Evolutionary conservation across 2,113 vertebrate genomes (phyloP).

Genomic region (Pteruthius melanotis): DNA sequence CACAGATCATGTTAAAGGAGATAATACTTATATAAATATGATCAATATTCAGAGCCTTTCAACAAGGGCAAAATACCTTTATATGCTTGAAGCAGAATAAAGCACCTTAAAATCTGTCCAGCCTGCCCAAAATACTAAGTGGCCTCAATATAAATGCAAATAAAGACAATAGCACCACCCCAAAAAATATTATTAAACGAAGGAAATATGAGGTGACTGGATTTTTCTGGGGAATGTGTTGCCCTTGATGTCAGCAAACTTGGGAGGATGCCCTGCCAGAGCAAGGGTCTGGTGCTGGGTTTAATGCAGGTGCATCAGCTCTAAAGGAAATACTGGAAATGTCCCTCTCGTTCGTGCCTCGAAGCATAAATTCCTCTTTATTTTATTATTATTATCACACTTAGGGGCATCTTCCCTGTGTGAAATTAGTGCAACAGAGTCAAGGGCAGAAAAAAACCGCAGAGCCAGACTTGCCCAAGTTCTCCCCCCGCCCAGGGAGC

Average conservation of each 20-base stretch:
- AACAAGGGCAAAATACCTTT: neutral
- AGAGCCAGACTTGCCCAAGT: constrained; percentile 64
- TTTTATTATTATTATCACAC: neutral
- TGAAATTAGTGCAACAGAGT: constrained; percentile 72
- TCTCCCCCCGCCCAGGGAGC: constrained; percentile 75
- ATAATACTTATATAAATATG: neutral
- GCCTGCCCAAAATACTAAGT: neutral
- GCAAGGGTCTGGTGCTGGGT: neutral
- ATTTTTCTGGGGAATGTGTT: neutral
- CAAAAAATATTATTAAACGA: neutral
- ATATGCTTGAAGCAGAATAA: neutral
- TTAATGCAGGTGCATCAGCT: neutral
- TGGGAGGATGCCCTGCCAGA: neutral
- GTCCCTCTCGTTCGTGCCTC: neutral
- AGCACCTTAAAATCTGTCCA: neutral
- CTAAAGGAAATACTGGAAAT: neutral
- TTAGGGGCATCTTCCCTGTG: constrained; percentile 25
- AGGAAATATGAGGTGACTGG: neutral
- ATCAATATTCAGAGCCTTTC: neutral
- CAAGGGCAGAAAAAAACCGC: constrained; percentile 77
- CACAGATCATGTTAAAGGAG: constrained; percentile 4
- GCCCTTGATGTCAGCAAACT: neutral
- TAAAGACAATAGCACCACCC: neutral
- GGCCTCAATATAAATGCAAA: neutral
- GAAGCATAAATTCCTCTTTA: neutral